Evolutionary conservation across 2,797 vertebrate genomes (phyloP), one percentile per base, ranked within the genome.

Genomic region (Remorina albescens): DNA sequence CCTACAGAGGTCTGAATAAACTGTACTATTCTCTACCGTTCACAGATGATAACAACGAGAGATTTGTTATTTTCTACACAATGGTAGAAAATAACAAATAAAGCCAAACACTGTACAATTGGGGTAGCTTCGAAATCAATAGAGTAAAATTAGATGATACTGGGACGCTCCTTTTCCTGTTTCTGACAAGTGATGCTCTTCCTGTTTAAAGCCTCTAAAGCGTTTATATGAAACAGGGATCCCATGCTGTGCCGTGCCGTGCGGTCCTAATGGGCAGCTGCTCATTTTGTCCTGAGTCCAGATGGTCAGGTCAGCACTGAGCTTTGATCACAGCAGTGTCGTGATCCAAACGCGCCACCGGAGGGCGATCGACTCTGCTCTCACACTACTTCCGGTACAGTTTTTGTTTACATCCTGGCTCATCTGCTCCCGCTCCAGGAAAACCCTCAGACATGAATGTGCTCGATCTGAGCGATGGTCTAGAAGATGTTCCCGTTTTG

Each of bases 401-500:
- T 44, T 56, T 73, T 18, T 81, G 36, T 76, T 42, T n/a, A 47
- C 67, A 8, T 49, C n/a, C 34, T 12, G 6, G 34, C 46, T 34
- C 4, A 13, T 13, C 2, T 5, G 6, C 18, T 51, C 21, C 2
- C 42, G 19, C 3, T 0, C 1, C n/a, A n/a, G n/a, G n/a, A 6
- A 3, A n/a, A 5, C 37, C 34, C 26, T 19, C 0, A 39, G 42
- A n/a, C 0, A 80, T 87, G 79, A 65, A 55, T 41, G 25, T 4
- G 5, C 21, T 0, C 7, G 39, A 95, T 73, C 23, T 95, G 37
- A 94, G 92, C 28, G 41, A 61, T 13, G 87, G 89, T 5, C 67
- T 86, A 4, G 94, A 95, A 41, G 83, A 90, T 49, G 82, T 95
- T 30, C 88, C 91, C 4, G 85, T 95, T 82, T 78, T 76, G 5